Conservation (phyloP, 2,797 vertebrate species). For the Gadopsis marmoratus region DNA sequence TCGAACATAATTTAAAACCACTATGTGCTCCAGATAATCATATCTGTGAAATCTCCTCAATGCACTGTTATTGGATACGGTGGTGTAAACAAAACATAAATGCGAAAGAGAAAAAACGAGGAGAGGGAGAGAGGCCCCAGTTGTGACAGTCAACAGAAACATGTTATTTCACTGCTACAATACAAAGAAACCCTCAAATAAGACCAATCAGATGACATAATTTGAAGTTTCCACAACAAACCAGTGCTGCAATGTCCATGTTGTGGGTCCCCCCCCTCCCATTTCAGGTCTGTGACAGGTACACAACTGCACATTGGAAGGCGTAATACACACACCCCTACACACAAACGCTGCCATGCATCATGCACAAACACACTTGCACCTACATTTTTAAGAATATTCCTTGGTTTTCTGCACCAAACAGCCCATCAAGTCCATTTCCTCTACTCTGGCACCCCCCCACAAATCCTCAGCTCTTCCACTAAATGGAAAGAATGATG, state of each 20-base stretch:
- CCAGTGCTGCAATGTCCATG: slow-evolving; percentile 34
- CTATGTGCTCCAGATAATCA: slow-evolving; percentile 35
- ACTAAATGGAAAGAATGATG: slow-evolving; percentile 68
- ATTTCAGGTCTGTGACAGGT: slow-evolving; percentile 23
- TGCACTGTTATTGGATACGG: slow-evolving; percentile 54
- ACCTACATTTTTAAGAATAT: slow-evolving; percentile 44
- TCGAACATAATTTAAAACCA: slow-evolving; percentile 50
- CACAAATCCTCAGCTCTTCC: slow-evolving; percentile 54
- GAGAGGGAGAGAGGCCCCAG: slow-evolving; percentile 8
- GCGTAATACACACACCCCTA: background rate
- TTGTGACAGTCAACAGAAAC: slow-evolving; percentile 34
- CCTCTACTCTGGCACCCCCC: slow-evolving; percentile 52
- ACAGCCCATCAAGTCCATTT: slow-evolving; percentile 78
- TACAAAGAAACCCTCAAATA: slow-evolving; percentile 46
- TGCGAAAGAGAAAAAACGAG: slow-evolving; percentile 15
- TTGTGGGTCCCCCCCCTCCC: slow-evolving; percentile 28
- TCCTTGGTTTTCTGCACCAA: slow-evolving; percentile 66
- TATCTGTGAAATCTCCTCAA: slow-evolving; percentile 36
- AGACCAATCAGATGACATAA: slow-evolving; percentile 61
- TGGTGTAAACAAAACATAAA: slow-evolving; percentile 48
- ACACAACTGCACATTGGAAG: slow-evolving; percentile 27
- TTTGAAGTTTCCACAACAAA: slow-evolving; percentile 58
- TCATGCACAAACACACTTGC: slow-evolving; percentile 36
- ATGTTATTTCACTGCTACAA: slow-evolving; percentile 41
- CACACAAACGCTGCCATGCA: slow-evolving; percentile 43